Conservation (phyloP, 2,797 vertebrate genomes). For the Ispidina picta region DNA sequence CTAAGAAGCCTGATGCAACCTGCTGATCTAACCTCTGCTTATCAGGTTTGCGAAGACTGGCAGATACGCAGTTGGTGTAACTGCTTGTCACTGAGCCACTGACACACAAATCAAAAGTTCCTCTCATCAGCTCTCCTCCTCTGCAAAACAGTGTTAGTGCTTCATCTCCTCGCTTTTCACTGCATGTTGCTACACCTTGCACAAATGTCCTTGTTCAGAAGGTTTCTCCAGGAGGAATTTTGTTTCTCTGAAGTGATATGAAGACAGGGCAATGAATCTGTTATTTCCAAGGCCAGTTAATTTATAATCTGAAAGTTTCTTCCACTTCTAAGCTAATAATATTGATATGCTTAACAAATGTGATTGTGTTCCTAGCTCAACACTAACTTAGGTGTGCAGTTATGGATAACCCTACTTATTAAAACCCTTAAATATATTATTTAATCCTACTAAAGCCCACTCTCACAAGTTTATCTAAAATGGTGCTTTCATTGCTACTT, state of each 20-base stretch:
- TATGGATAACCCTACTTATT: background rate
- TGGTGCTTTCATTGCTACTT: background rate
- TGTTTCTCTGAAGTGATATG: background rate
- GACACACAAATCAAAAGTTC: background rate
- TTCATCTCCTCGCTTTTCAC: background rate
- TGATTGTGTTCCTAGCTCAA: background rate
- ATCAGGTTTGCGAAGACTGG: background rate
- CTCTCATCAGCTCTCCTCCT: background rate
- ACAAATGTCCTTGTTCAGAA: background rate
- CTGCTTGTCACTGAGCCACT: background rate
- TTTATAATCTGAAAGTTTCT: background rate
- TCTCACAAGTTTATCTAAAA: background rate
- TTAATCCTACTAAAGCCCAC: background rate
- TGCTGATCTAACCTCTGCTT: background rate
- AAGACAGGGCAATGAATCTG: background rate
- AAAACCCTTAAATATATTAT: background rate
- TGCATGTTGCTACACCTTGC: background rate
- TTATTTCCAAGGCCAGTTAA: background rate
- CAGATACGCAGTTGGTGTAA: fast-evolving
- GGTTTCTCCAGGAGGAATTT: background rate
- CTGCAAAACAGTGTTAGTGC: background rate
- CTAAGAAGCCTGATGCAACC: background rate
- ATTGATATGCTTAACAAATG: background rate
- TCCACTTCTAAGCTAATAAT: background rate
- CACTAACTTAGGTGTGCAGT: background rate